A percentile compares a stretch with the other conserved stretches of the same genome.
Evolutionary conservation across 2,888 invertebrate genomes (phyloP).

Genomic region (Trichogramma dendrolimi): DNA sequence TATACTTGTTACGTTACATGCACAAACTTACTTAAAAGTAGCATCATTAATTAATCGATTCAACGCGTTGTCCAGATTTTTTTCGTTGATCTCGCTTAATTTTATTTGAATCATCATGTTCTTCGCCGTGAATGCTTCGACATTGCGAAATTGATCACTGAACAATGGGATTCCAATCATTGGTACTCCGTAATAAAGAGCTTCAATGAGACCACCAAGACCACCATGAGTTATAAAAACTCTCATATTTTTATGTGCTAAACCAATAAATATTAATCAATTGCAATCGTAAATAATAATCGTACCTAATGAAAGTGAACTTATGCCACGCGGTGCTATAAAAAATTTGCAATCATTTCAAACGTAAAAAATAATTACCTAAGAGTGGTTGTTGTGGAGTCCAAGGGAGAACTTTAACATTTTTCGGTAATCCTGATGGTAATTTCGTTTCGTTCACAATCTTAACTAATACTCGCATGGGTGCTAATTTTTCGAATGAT

Average conservation of each 20-base stretch:
- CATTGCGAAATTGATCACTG: slow-evolving; percentile 43
- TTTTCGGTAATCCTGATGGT: slow-evolving; percentile 37
- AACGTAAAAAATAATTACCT: slow-evolving; percentile 26
- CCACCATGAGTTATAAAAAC: slow-evolving; percentile 47
- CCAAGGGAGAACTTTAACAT: slow-evolving; percentile 40
- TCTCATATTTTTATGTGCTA: slow-evolving; percentile 33
- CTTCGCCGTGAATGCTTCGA: slow-evolving; percentile 35
- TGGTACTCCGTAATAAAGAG: slow-evolving; percentile 43
- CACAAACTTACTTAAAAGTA: slow-evolving; percentile 37
- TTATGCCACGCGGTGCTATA: no score
- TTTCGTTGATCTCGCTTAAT: slow-evolving; percentile 30
- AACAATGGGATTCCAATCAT: slow-evolving; percentile 46
- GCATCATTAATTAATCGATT: slow-evolving; percentile 38
- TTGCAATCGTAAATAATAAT: no score
- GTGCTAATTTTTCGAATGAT: slow-evolving; percentile 38
- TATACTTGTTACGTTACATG: background rate
- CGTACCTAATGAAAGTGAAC: no score
- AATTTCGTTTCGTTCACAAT: slow-evolving; percentile 35
- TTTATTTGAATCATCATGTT: slow-evolving; percentile 35
- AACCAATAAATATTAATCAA: background rate
- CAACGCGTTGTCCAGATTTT: slow-evolving; percentile 37
- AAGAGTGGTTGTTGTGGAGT: slow-evolving; percentile 38
- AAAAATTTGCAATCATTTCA: no score
- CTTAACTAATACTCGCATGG: slow-evolving; percentile 41
- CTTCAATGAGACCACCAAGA: slow-evolving; percentile 44